phyloP scores from a whole-genome alignment of 1,140 invertebrate species.

The Hypsibius dujardini region DNA sequence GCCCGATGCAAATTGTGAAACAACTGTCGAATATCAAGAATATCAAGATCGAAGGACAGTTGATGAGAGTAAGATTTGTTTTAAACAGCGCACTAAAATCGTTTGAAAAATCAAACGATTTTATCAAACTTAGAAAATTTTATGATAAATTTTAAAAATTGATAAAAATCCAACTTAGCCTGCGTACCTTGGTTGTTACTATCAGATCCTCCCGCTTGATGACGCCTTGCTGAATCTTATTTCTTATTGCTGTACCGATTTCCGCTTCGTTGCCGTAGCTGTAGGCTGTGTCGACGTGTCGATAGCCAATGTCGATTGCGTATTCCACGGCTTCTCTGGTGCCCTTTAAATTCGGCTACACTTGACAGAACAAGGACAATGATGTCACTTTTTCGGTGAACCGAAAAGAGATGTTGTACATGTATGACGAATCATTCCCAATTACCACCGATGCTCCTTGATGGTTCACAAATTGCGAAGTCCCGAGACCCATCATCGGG shows the following conservation, averaged over 20 bases:
- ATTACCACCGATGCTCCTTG: background rate
- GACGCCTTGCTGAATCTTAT: constrained; percentile 49
- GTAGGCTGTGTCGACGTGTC: constrained; percentile 70
- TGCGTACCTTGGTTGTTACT: constrained; percentile 44
- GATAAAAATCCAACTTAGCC: no score
- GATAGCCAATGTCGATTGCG: constrained; percentile 64
- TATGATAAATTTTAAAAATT: constrained; percentile 18
- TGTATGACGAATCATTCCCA: background rate
- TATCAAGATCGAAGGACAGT: no score
- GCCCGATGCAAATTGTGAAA: constrained; percentile 18
- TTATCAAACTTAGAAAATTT: constrained; percentile 50
- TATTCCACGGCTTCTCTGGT: constrained; percentile 52
- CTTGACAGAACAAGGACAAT: no score
- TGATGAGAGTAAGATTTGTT: no score
- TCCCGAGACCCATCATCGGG: constrained; percentile 53
- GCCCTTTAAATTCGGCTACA: constrained; percentile 49
- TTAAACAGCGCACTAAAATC: constrained; percentile 19
- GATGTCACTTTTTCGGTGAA: background rate
- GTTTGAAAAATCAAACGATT: constrained; percentile 29
- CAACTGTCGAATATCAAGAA: no score
- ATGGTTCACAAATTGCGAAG: constrained; percentile 47
- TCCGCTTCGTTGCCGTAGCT: constrained; percentile 68
- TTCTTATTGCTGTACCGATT: constrained; percentile 54
- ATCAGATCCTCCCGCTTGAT: constrained; percentile 66
- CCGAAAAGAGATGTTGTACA: background rate